phyloP scores from a whole-genome alignment of 2,113 vertebrate species.

The Petrocephalus zakoni region DNA sequence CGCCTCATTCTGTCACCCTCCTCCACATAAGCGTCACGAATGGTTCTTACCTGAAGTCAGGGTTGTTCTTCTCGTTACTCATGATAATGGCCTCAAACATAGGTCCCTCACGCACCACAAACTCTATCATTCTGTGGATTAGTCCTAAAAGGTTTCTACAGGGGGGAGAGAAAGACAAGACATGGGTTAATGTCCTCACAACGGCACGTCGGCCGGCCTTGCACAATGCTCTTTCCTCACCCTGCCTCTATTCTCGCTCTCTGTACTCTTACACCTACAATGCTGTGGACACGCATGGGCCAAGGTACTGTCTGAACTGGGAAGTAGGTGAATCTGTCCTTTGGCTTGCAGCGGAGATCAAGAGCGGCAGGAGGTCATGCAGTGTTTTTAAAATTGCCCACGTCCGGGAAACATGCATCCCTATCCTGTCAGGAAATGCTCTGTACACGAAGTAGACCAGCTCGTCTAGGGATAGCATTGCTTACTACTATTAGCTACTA shows the following conservation, averaged over 20 bases:
- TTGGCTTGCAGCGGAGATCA: conserved; percentile 9
- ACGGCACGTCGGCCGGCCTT: neutral
- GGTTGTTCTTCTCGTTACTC: conserved; percentile 69
- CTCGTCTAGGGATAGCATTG: conserved; percentile 15
- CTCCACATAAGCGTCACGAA: neutral
- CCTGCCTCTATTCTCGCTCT: conserved; percentile 21
- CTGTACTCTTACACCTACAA: neutral
- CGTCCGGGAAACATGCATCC: neutral
- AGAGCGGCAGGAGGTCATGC: conserved; percentile 22
- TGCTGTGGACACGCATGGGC: neutral
- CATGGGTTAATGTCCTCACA: conserved; percentile 21
- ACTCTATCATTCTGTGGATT: conserved; percentile 75
- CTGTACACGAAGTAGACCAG: conserved; percentile 21
- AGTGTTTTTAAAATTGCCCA: conserved; percentile 23
- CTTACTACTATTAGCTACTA: conserved; percentile 28
- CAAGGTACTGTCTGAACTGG: neutral
- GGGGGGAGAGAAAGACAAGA: conserved; percentile 41
- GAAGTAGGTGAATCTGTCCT: neutral
- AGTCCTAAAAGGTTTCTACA: conserved; percentile 65
- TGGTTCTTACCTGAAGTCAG: conserved; percentile 58
- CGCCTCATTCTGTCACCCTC: neutral
- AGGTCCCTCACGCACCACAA: conserved; percentile 74
- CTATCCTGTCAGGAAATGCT: conserved; percentile 10
- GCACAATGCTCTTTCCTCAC: conserved; percentile 23
- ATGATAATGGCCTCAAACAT: conserved; percentile 74